A percentile compares a stretch with the other conserved stretches of the same genome.
phyloP scores from a whole-genome alignment of 2,113 vertebrate genomes.

The Vimba vimba region DNA sequence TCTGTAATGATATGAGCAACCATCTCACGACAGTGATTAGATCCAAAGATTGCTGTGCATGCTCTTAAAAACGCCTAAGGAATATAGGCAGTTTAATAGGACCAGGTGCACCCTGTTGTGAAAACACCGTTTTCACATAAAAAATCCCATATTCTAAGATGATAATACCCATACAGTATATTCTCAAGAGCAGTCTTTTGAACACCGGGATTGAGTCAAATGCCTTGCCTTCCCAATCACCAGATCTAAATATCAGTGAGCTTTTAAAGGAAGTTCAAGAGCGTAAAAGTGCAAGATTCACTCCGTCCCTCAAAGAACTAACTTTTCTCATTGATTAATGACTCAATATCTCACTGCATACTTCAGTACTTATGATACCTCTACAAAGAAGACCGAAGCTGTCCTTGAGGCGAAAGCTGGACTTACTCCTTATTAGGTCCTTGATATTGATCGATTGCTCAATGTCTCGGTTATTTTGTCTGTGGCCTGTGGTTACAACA shows the following conservation, averaged over 20 bases:
- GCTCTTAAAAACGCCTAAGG: background rate
- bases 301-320: background rate
- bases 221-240: background rate
- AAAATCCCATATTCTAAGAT: background rate
- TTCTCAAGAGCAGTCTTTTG: background rate
- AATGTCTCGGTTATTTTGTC: background rate
- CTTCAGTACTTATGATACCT: background rate
- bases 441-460: constrained; percentile 14
- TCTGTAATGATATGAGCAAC: constrained; percentile 2
- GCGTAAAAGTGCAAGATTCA: background rate
- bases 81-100: background rate
- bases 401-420: background rate
- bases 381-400: background rate
- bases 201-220: background rate
- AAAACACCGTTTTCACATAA: background rate
- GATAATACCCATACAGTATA: background rate
- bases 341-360: background rate
- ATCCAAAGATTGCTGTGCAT: background rate
- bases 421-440: constrained; percentile 1
- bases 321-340: constrained; percentile 11
- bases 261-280: background rate
- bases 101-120: background rate
- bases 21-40: constrained; percentile 1
- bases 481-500: background rate
- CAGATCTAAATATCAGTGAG: background rate